phyloP scores from a whole-genome alignment of 2,113 vertebrate species.

The Syrmaticus mikado region DNA sequence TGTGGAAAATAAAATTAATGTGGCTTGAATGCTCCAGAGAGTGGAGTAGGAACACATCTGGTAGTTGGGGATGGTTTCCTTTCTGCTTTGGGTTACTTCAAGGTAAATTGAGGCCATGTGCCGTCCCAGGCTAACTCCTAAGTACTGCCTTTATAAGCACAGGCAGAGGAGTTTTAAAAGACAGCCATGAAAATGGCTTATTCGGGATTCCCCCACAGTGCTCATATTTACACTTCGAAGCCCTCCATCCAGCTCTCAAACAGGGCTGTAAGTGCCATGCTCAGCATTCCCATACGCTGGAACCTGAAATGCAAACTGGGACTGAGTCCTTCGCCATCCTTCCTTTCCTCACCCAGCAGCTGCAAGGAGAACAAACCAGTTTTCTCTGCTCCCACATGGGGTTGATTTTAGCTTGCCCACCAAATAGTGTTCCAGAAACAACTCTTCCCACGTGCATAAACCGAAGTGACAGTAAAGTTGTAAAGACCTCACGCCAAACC shows the following conservation, averaged over 20 bases:
- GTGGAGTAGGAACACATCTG: fast-evolving
- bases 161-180: not conserved
- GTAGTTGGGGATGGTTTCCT: not conserved
- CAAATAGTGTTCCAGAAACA: too few relatives aligned
- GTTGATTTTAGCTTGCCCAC: not conserved
- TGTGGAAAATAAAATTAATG: fast-evolving
- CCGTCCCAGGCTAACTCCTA: not conserved
- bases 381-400: too few relatives aligned
- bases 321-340: not conserved
- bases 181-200: not conserved
- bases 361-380: not conserved
- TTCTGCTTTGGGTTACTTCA: not conserved
- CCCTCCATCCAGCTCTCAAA: not conserved
- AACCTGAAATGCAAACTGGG: not conserved
- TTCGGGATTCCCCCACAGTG: not conserved
- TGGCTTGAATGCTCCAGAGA: not conserved
- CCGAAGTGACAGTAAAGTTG: too few relatives aligned
- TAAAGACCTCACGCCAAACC: too few relatives aligned
- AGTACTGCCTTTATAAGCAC: not conserved
- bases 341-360: too few relatives aligned
- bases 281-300: not conserved
- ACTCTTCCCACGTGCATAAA: not conserved
- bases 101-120: not conserved
- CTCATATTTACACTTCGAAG: fast-evolving
- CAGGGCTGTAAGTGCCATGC: fast-evolving